These are phyloP conservation scores for Pristionchus japonicus DNA, from an alignment of 2,888 invertebrate genomes.

Conservation along the genomic window DNA sequence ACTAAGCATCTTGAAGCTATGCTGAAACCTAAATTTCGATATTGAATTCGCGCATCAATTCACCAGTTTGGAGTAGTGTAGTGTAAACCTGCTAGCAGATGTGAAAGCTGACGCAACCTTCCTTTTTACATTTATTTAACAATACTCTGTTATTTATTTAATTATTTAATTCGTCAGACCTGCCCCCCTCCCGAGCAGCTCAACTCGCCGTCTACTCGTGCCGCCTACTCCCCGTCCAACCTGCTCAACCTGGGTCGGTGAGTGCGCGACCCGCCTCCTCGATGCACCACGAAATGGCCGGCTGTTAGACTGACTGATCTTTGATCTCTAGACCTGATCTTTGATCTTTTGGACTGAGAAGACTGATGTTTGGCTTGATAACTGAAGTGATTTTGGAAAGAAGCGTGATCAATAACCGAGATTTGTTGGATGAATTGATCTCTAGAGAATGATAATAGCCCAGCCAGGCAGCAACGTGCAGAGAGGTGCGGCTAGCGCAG, in stretches of 20 bases:
- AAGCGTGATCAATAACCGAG: not conserved
- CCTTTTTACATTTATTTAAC: no score
- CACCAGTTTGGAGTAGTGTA: no score
- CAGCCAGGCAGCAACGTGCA: not conserved
- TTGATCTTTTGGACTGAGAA: not conserved
- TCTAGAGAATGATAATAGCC: no score
- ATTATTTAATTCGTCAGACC: conserved; percentile 49
- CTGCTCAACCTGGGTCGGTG: conserved; percentile 69
- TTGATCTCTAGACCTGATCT: not conserved
- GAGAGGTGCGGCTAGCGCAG: conserved; percentile 9
- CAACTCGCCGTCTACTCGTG: conserved; percentile 57
- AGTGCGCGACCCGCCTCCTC: conserved; percentile 48
- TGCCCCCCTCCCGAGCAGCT: conserved; percentile 57
- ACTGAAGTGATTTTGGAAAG: not conserved
- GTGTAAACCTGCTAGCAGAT: no score
- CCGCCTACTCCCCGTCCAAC: conserved; percentile 60
- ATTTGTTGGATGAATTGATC: not conserved
- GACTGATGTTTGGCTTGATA: not conserved
- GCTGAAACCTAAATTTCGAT: not conserved
- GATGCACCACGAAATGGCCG: not conserved
- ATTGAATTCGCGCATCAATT: no score
- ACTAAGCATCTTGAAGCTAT: not conserved
- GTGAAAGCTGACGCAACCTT: no score
- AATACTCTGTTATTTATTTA: no score
- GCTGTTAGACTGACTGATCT: conserved; percentile 33